Evolutionary conservation across 2,888 invertebrate species (phyloP), one percentile per base, ranked within the genome.

Genomic region (Oligia strigilis): DNA sequence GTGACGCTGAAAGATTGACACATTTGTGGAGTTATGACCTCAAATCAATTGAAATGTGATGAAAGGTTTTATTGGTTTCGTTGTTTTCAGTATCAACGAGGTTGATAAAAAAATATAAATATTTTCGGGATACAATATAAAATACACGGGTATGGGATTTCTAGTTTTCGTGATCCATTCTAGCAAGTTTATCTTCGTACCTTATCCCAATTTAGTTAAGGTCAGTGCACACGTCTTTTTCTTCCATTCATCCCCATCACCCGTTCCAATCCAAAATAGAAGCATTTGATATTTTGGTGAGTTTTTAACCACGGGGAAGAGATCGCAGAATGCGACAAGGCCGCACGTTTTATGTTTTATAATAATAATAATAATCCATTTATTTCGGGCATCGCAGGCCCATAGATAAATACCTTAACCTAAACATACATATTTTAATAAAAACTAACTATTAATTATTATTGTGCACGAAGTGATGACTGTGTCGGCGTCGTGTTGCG

Each of bases 1-100:
- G 29, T 55, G 40, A 13, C n/a, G 58, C 14, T 77, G 60, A 72
- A 84, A 86, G 77, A 72, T 77, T 72, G 55, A 77, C n/a, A 64
- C 46, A 66, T 82, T 72, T 62, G 64, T 17, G 29, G 62, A 85
- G 65, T 75, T 62, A 78, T 58, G 55, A n/a, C 40, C 13, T 23
- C n/a, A 82, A 72, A 81, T 65, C 49, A 60, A 81, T 81, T 84
- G 55, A 72, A 72, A 52, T 49, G 29, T 49, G 49, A 29, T 29
- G 49, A 46, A 19, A 13, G 0, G 14, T 65, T 43, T 52, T 43
- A 58, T 65, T 75, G 43, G 36, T 0, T 52, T 19, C 1, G 8
- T 43, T 29, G 58, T 29, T 80, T 71, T 17, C 13, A 29, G 55
- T 62, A 36, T 49, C 70, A 52, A 70, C 8, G 19, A 23, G 29